Base-by-base conservation (phyloP, 1,140 invertebrate genomes). In the Listronotus bonariensis region DNA sequence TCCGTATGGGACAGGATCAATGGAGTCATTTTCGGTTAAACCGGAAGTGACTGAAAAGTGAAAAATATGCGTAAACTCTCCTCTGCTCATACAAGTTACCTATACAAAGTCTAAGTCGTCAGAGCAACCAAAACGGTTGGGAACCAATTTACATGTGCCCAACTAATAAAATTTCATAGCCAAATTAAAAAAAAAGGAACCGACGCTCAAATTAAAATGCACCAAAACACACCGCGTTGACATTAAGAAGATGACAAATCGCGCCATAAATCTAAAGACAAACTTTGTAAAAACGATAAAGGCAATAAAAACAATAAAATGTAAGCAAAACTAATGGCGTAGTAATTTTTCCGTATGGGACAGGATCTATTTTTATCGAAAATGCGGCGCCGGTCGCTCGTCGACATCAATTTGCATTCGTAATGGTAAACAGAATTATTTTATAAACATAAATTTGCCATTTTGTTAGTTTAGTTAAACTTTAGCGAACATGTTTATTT, bases 361-460 rank as follows among this genome's bases (percentile, higher is more conserved):
- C 17, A 14, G 42, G 15, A 45, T 49, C 34, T 62, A 62, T 62
- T 53, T 62, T 62, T 62, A 62, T 36, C 26, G 36, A 41, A 38
- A 53, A 49, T 36, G 52, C 42, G 59, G 59, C 59, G 59, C 59
- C 59, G 48, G 26, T 46, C 31, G 17, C 17, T 45, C 42, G 42
- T 18, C 59, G 59, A 32, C 59, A 62, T 62, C 40, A 62, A 62
- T 62, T 62, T 62, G 59, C 59, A 62, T 62, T 36, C 38, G 59
- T 54, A 62, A 53, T 62, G 48, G 59, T 62, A 62, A 62, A 34
- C 59, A 53, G 49, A 53, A 62, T 43, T 17, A 48, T 62, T 53
- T 51, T 53, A 62, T 53, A 62, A 38, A 62, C 48, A 60, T 60
- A 51, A 32, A 51, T 60, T 60, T 52, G 57, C 48, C 57, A 51